Evolutionary conservation across 1,140 invertebrate genomes (phyloP).

Genomic region (Cydia pomonella): DNA sequence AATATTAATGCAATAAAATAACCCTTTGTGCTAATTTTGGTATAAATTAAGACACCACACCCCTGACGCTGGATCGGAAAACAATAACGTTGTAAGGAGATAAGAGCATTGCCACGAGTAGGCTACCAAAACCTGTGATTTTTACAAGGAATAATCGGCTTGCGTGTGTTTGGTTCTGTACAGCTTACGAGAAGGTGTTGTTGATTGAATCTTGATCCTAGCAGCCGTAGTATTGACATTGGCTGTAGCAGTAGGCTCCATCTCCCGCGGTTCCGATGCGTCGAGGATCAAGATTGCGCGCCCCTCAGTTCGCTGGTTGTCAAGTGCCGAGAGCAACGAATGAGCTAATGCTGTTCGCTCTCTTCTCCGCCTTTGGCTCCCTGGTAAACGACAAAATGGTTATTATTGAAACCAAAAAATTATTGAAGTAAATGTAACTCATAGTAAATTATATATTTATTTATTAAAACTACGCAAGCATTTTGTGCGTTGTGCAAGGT

Average conservation of each 20-base stretch:
- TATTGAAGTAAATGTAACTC: background rate
- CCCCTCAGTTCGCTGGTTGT: constrained; percentile 79
- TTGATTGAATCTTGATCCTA: constrained; percentile 56
- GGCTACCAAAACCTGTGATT: background rate
- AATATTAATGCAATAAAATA: constrained; percentile 69
- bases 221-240: constrained; percentile 50
- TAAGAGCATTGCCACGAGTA: constrained; percentile 47
- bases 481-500: constrained; percentile 28
- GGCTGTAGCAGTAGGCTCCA: constrained; percentile 49
- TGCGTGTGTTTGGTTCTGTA: background rate
- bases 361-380: constrained; percentile 82
- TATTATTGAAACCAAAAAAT: background rate
- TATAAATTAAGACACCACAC: constrained; percentile 74
- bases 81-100: constrained; percentile 56
- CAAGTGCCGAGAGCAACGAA: constrained; percentile 81
- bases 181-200: constrained; percentile 37
- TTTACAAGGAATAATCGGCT: constrained; percentile 35
- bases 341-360: constrained; percentile 80
- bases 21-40: constrained; percentile 72
- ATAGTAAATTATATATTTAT: constrained; percentile 9
- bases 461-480: constrained; percentile 23
- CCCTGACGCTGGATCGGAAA: constrained; percentile 50
- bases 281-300: constrained; percentile 71
- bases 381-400: constrained; percentile 50
- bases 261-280: constrained; percentile 59